phyloP scores from a whole-genome alignment of 2,113 vertebrate genomes.

The Paracanthobrama guichenoti region DNA sequence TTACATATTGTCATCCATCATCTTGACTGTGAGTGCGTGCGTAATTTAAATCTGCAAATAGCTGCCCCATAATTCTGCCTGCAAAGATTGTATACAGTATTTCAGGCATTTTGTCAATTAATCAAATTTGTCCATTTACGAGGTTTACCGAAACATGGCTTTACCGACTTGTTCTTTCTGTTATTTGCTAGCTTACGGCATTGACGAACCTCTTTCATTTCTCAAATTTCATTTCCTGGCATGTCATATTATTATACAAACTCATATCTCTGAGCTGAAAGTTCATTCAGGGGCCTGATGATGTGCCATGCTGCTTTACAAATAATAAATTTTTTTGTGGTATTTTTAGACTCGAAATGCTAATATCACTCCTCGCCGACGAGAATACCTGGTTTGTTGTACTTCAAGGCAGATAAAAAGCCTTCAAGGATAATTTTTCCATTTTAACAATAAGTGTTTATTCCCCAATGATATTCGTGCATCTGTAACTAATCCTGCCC shows the following conservation, averaged over 20 bases:
- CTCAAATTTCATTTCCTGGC: slow-evolving; percentile 21
- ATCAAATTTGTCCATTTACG: slow-evolving; percentile 31
- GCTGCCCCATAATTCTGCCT: slow-evolving; percentile 34
- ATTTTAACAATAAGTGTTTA: slow-evolving; percentile 33
- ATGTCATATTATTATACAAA: slow-evolving; percentile 20
- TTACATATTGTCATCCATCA: slow-evolving; percentile 51
- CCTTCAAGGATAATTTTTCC: slow-evolving; percentile 38
- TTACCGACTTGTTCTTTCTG: background rate
- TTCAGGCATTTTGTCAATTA: slow-evolving; percentile 42
- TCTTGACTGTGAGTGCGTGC: slow-evolving; percentile 47
- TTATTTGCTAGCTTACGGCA: slow-evolving; percentile 33
- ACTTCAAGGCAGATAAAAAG: slow-evolving; percentile 10
- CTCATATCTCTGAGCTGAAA: slow-evolving; percentile 19
- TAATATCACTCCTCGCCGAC: background rate
- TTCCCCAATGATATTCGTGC: slow-evolving; percentile 18
- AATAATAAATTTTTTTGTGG: background rate
- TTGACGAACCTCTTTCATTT: slow-evolving; percentile 17
- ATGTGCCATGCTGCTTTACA: background rate
- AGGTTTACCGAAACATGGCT: background rate
- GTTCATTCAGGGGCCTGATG: slow-evolving; percentile 13
- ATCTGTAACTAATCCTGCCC: slow-evolving; percentile 55
- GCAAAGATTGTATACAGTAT: slow-evolving; percentile 5
- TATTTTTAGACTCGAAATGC: slow-evolving; percentile 8
- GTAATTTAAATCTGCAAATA: slow-evolving; percentile 55
- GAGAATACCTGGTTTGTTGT: slow-evolving; percentile 28